These are phyloP conservation scores for Lophochroa leadbeateri DNA, from an alignment of 2,113 vertebrate genomes.

Conservation along the genomic window DNA sequence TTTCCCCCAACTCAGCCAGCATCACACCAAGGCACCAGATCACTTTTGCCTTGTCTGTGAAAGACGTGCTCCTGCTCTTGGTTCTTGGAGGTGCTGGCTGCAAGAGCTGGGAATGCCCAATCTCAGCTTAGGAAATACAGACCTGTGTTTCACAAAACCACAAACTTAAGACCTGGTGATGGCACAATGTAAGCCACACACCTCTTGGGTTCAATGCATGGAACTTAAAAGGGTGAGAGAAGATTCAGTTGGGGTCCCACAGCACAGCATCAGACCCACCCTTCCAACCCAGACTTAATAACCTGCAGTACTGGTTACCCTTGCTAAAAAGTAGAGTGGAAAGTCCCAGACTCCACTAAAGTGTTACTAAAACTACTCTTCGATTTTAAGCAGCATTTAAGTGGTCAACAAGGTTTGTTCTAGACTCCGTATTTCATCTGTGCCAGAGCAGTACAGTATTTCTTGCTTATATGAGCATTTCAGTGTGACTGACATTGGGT, in stretches of 20 bases:
- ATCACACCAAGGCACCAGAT: rapidly evolving
- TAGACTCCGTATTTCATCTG: rapidly evolving
- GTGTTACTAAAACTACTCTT: neutral
- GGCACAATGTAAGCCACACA: neutral
- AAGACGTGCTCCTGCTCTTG: neutral
- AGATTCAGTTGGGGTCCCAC: rapidly evolving
- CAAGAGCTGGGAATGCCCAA: neutral
- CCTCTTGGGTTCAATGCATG: neutral
- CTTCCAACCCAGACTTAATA: neutral
- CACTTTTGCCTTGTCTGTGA: neutral
- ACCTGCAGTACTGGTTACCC: neutral
- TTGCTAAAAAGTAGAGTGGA: neutral
- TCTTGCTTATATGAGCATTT: neutral
- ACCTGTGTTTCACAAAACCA: neutral
- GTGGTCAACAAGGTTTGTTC: neutral
- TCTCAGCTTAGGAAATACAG: neutral
- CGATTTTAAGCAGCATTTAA: neutral
- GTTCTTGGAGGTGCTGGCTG: neutral
- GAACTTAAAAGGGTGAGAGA: neutral
- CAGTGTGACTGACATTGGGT: slow-evolving; percentile 12
- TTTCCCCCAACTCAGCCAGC: neutral
- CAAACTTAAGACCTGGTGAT: neutral
- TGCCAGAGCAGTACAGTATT: neutral
- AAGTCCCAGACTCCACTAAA: neutral
- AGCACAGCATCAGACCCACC: neutral